Evolutionary conservation across 2,888 invertebrate species (phyloP).

Genomic region (Cryptophagus acutangulus): DNA sequence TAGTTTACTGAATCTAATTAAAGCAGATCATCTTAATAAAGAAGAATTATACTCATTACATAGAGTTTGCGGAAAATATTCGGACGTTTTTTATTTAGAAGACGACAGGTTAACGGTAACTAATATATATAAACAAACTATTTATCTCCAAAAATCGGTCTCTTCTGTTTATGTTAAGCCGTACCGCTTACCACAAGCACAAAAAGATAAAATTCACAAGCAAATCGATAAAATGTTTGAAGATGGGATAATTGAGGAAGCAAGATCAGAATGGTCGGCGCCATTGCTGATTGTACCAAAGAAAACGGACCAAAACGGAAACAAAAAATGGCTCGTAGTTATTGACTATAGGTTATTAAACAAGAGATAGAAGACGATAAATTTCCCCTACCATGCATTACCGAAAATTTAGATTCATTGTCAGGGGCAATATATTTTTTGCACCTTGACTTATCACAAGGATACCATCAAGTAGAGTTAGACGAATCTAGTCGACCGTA

Average conservation of each 20-base stretch:
- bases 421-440: conserved; percentile 28
- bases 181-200: conserved; percentile 24
- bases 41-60: conserved; percentile 17
- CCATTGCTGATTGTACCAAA: conserved; percentile 25
- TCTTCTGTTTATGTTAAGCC: conserved; percentile 24
- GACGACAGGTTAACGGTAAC: conserved; percentile 23
- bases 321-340: conserved; percentile 20
- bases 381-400: conserved; percentile 22
- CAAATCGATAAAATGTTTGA: conserved; percentile 24
- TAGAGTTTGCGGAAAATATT: conserved; percentile 21
- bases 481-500: conserved; percentile 19
- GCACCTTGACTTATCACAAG: conserved; percentile 26
- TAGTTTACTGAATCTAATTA: conserved; percentile 17
- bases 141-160: conserved; percentile 17
- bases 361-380: conserved; percentile 12
- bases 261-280: conserved; percentile 22
- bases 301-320: conserved; percentile 18
- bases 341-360: conserved; percentile 22
- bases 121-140: conserved; percentile 26
- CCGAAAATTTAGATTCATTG: conserved; percentile 31
- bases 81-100: conserved; percentile 22
- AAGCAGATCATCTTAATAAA: conserved; percentile 15
- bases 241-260: conserved; percentile 26
- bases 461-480: conserved; percentile 30
- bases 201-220: conserved; percentile 25